Percentiles rank a stretch among this genome's conserved stretches.
phyloP scores from a whole-genome alignment of 2,888 invertebrate species.

The Aethes cnicana region DNA sequence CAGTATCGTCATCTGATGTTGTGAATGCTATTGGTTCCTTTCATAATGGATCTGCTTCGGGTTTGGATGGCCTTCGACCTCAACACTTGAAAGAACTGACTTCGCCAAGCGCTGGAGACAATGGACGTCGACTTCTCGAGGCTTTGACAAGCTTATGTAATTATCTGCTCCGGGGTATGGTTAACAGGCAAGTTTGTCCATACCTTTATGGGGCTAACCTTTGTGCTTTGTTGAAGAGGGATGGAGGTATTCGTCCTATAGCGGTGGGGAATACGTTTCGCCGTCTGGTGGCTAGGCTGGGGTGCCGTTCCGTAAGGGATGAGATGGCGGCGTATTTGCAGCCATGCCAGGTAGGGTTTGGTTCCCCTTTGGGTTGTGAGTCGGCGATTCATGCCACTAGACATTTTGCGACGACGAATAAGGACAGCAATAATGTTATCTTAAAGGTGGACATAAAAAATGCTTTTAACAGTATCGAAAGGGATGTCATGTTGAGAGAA shows the following conservation, averaged over 20 bases:
- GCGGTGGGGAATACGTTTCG: constrained; percentile 6
- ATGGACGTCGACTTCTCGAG: background rate
- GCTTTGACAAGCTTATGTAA: constrained; percentile 8
- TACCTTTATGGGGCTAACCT: constrained; percentile 9
- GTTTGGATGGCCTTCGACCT: constrained; percentile 26
- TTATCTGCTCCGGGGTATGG: constrained; percentile 6
- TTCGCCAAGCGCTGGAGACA: constrained; percentile 1
- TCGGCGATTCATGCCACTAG: constrained; percentile 9
- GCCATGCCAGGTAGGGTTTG: constrained; percentile 17
- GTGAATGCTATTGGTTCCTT: constrained; percentile 10
- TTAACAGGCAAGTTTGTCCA: constrained; percentile 2
- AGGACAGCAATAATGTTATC: background rate
- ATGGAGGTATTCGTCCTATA: constrained; percentile 21
- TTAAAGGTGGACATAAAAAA: constrained; percentile 16
- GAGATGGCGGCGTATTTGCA: background rate
- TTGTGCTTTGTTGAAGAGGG: constrained; percentile 8
- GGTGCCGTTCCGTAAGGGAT: constrained; percentile 8
- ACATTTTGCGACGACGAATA: background rate
- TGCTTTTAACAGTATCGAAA: constrained; percentile 15
- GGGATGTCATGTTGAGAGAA: constrained; percentile 8
- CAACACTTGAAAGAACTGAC: constrained; percentile 15
- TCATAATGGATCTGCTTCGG: constrained; percentile 25
- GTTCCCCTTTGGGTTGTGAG: constrained; percentile 14
- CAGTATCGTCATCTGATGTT: constrained; percentile 2
- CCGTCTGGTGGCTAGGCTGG: constrained; percentile 7